Conservation (phyloP, 2,113 vertebrate genomes). For the Petromus typicus region DNA sequence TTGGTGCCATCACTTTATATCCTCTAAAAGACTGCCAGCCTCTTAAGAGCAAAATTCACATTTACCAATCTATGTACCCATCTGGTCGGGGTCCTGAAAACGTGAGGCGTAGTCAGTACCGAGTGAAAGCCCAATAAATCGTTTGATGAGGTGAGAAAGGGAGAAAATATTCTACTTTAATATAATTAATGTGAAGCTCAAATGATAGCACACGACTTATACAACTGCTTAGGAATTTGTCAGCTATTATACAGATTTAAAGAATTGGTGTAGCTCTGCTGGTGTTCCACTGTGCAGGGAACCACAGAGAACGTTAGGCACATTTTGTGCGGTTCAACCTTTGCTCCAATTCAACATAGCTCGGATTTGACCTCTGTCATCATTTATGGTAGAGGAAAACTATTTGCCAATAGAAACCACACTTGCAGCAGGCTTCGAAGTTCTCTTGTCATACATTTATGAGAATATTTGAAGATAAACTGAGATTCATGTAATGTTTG, state of each 20-base stretch:
- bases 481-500: background rate
- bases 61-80: background rate
- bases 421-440: background rate
- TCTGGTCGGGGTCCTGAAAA: background rate
- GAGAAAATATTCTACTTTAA: background rate
- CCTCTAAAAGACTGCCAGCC: background rate
- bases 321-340: background rate
- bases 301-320: background rate
- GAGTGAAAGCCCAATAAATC: background rate
- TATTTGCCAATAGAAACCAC: background rate
- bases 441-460: background rate
- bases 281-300: background rate
- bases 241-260: background rate
- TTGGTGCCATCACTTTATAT: background rate
- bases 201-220: background rate
- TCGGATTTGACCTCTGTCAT: background rate
- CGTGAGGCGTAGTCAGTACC: background rate
- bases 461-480: slow-evolving; percentile 18
- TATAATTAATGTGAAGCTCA: background rate
- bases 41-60: background rate
- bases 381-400: background rate
- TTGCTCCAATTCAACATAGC: background rate
- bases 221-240: background rate
- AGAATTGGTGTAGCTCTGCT: background rate
- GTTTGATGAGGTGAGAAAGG: background rate